Evolutionary conservation across 2,797 vertebrate genomes (phyloP).

Genomic region (Avahi laniger): DNA sequence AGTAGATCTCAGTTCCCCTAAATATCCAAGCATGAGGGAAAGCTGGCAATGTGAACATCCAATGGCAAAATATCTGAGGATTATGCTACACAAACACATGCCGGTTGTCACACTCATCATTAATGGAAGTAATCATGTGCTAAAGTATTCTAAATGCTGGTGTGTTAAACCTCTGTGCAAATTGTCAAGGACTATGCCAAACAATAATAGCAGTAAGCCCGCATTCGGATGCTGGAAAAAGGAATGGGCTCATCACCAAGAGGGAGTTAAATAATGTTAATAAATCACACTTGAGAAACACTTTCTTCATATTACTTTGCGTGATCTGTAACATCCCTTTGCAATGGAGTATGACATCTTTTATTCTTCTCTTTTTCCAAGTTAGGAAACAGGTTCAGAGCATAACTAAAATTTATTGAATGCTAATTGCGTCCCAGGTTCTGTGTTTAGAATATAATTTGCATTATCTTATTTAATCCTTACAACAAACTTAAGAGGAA

Average conservation of each 20-base stretch:
- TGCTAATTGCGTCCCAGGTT: background rate
- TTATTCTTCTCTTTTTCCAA: background rate
- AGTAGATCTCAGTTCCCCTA: background rate
- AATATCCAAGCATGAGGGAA: background rate
- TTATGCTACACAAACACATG: background rate
- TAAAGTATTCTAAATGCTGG: background rate
- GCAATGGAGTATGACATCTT: background rate
- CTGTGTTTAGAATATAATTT: background rate
- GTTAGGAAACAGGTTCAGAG: background rate
- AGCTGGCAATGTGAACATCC: background rate
- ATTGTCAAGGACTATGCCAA: background rate
- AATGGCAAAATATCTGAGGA: background rate
- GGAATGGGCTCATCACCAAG: background rate
- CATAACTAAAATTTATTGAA: background rate
- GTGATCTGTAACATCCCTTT: background rate
- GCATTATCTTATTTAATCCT: slow-evolving; percentile 12
- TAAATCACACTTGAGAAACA: background rate
- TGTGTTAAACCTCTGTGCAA: background rate
- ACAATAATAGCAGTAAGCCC: background rate
- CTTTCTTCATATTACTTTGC: background rate
- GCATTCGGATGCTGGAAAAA: background rate
- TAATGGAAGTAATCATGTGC: background rate
- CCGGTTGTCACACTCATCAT: background rate
- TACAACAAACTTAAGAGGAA: background rate
- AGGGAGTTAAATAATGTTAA: background rate